A percentile compares a stretch with the other conserved stretches of the same genome.
Evolutionary conservation across 2,113 vertebrate species (phyloP).

Genomic region (Charina bottae): DNA sequence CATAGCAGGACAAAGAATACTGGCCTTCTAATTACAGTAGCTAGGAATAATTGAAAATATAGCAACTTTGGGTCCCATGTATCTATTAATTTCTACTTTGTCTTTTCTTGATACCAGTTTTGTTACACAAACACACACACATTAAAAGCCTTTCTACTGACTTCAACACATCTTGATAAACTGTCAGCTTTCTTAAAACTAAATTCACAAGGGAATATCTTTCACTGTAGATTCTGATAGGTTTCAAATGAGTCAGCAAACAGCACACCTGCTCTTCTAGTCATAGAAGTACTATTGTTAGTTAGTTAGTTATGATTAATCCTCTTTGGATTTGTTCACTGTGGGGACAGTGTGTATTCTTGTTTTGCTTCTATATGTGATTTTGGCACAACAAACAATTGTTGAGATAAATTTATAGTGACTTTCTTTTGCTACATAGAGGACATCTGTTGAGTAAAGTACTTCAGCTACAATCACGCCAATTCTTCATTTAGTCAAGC

Average conservation of each 20-base stretch:
- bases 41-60: not conserved
- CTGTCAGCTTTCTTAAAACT: slow-evolving; percentile 3
- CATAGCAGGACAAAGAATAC: not conserved
- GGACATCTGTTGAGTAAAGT: not conserved
- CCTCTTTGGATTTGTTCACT: not conserved
- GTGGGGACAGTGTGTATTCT: not conserved
- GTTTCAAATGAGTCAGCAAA: slow-evolving; percentile 3
- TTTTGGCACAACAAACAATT: not conserved
- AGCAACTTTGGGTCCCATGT: not conserved
- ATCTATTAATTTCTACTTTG: not conserved
- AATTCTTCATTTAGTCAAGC: not conserved
- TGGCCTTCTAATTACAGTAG: not conserved
- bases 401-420: not conserved
- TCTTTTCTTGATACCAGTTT: not conserved
- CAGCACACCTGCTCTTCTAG: not conserved
- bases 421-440: not conserved
- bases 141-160: not conserved
- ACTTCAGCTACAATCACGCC: not conserved
- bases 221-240: not conserved
- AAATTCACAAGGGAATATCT: slow-evolving; percentile 10
- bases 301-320: slow-evolving; percentile 13
- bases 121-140: not conserved
- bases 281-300: not conserved
- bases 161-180: not conserved
- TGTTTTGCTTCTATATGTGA: slow-evolving; percentile 11